A percentile compares a stretch with the other conserved stretches of the same genome.
phyloP scores from a whole-genome alignment of 2,113 vertebrate genomes.

The Glareola pratincola region DNA sequence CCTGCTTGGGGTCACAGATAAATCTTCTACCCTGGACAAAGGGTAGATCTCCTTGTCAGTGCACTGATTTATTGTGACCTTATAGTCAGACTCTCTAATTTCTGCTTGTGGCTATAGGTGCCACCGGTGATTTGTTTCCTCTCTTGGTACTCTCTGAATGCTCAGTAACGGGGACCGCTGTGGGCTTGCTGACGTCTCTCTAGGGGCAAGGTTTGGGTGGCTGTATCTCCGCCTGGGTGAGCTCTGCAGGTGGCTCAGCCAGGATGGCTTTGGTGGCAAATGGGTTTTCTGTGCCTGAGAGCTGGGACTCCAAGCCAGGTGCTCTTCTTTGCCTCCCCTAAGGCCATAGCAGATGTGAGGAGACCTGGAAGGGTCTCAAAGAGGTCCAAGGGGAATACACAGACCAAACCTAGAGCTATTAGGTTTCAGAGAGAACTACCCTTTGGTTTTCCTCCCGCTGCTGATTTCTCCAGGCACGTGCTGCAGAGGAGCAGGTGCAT shows the following conservation, averaged over 20 bases:
- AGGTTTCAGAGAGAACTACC: neutral
- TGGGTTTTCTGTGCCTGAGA: neutral
- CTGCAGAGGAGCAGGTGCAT: neutral
- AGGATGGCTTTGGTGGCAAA: neutral
- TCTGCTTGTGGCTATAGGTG: conserved; percentile 45
- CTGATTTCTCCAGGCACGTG: neutral
- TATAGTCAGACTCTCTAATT: conserved; percentile 66
- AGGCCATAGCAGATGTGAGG: neutral
- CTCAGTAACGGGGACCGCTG: accelerated
- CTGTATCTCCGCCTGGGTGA: neutral
- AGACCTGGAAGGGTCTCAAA: neutral
- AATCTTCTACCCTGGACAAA: conserved; percentile 66
- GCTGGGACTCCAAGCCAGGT: neutral
- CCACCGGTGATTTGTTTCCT: conserved; percentile 29
- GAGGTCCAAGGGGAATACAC: neutral
- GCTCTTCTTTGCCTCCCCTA: neutral
- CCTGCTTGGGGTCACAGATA: conserved; percentile 57
- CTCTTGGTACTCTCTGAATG: neutral
- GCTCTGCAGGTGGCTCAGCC: neutral
- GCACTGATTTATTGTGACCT: conserved; percentile 68
- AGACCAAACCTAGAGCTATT: neutral
- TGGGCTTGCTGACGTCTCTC: neutral
- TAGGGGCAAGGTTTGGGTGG: neutral
- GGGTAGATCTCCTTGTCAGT: conserved; percentile 62
- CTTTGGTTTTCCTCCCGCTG: neutral